Conservation (phyloP, 2,797 vertebrate species). For the Emys orbicularis region DNA sequence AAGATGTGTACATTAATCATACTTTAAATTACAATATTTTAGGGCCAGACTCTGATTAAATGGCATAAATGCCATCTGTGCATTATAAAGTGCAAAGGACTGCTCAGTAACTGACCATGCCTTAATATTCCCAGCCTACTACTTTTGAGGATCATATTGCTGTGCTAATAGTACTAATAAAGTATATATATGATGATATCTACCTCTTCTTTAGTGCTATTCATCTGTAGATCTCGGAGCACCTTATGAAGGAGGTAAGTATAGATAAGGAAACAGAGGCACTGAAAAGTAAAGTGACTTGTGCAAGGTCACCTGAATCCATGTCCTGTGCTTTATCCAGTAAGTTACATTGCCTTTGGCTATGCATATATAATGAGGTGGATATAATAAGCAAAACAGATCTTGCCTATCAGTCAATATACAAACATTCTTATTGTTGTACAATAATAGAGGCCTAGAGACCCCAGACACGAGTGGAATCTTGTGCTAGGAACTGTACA, state of each 20-base stretch:
- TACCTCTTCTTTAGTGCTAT: background rate
- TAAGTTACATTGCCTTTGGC: background rate
- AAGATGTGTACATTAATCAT: background rate
- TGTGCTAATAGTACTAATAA: background rate
- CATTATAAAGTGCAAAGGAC: background rate
- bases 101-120: background rate
- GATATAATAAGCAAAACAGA: background rate
- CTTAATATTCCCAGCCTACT: background rate
- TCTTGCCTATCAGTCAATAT: background rate
- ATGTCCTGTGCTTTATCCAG: background rate
- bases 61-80: background rate
- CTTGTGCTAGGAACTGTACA: background rate
- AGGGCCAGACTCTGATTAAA: background rate
- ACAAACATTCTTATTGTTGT: background rate
- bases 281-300: background rate
- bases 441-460: background rate
- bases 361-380: background rate
- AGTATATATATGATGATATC: background rate
- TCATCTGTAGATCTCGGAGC: background rate
- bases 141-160: background rate
- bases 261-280: background rate
- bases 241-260: background rate
- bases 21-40: background rate
- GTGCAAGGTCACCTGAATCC: background rate
- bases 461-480: background rate